phyloP scores from a whole-genome alignment of 2,113 vertebrate genomes.

The Pogonocichla stellata region DNA sequence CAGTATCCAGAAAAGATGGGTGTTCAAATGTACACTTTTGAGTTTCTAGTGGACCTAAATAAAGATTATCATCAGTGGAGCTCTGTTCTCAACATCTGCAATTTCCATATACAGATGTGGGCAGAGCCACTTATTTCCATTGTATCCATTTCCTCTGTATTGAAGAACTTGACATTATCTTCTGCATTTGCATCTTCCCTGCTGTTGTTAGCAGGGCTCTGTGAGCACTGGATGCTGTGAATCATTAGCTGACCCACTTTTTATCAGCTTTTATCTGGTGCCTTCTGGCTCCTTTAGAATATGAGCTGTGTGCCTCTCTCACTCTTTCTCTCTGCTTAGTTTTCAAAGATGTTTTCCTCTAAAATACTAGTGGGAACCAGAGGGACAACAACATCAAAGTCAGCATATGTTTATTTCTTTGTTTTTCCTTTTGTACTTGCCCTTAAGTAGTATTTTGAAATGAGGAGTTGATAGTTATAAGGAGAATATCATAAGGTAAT shows the following conservation, averaged over 20 bases:
- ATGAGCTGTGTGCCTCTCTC: neutral
- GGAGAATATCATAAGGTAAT: neutral
- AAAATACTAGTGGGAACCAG: neutral
- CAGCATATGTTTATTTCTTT: conserved; percentile 11
- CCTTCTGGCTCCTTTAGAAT: conserved; percentile 49
- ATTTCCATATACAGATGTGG: neutral
- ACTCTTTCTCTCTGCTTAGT: neutral
- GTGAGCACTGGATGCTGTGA: neutral
- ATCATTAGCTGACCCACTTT: conserved; percentile 60
- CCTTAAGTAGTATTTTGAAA: neutral
- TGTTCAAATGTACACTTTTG: neutral
- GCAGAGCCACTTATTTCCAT: neutral
- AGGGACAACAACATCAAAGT: conserved; percentile 6
- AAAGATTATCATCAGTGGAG: neutral
- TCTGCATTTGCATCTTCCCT: conserved; percentile 14
- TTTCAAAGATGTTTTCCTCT: conserved; percentile 41
- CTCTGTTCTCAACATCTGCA: neutral
- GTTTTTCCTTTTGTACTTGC: neutral
- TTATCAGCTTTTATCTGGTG: conserved; percentile 60
- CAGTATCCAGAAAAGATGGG: neutral
- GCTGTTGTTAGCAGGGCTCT: conserved; percentile 26
- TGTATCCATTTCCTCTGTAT: neutral
- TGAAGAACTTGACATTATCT: neutral
- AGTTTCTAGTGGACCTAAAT: neutral
- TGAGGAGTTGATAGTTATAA: neutral